phyloP scores from a whole-genome alignment of 2,113 vertebrate genomes.

The Channa argus region DNA sequence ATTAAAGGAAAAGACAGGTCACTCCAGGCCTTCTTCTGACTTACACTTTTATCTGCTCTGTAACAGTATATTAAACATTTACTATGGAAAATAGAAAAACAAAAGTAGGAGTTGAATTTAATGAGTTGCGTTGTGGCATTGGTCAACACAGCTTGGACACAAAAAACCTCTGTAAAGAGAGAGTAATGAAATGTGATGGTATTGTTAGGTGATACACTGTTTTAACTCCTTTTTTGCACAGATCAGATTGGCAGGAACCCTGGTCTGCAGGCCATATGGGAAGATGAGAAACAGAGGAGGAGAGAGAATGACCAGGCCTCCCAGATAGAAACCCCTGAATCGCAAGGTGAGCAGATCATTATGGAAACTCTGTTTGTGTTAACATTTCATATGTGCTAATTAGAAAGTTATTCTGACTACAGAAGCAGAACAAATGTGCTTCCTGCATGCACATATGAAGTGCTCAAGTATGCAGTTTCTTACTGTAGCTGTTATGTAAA shows the following conservation, averaged over 20 bases:
- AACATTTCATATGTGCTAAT: no score
- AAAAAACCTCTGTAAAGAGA: neutral
- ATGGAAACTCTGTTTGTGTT: neutral
- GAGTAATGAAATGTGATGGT: neutral
- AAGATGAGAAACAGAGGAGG: constrained; percentile 96
- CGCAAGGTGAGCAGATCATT: constrained; percentile 87
- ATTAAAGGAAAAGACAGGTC: constrained; percentile 13
- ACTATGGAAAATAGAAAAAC: neutral
- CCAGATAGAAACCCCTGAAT: constrained; percentile 89
- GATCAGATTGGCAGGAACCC: constrained; percentile 95
- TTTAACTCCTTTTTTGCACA: constrained; percentile 71
- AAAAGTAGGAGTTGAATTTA: constrained; percentile 3
- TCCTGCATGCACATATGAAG: no score
- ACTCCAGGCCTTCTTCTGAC: constrained; percentile 25
- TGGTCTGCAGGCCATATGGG: constrained; percentile 97
- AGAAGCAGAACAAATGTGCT: neutral
- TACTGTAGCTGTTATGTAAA: no score
- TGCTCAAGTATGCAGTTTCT: no score
- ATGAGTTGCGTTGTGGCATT: neutral
- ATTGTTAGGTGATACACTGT: constrained; percentile 19
- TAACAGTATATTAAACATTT: neutral
- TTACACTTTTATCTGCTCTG: constrained; percentile 36
- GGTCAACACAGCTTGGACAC: neutral
- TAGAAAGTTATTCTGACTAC: no score
- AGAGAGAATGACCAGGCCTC: constrained; percentile 90